Evolutionary conservation across 2,797 vertebrate genomes (phyloP), one percentile per base, ranked within the genome.

Genomic region (Holocentrus rufus): DNA sequence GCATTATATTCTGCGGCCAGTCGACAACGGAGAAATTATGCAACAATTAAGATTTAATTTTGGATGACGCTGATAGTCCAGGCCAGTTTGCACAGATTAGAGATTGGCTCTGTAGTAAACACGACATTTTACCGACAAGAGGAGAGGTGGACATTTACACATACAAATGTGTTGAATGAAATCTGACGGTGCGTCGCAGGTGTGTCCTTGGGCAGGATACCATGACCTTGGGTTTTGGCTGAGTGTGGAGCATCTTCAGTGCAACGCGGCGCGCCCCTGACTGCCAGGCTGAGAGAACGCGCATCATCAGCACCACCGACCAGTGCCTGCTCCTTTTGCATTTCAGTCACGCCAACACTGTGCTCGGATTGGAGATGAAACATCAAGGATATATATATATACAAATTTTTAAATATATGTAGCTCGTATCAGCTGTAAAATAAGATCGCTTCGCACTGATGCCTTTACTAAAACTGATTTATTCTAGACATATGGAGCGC

Each of bases 221-320:
- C 59, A 65, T 94, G 96, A 96, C 96, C 95, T 96, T 96, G 95
- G 88, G 86, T 82, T 88, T 81, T 83, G 82, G 83, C n/a, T 81
- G 92, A 88, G 85, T 72, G 81, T 85, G 79, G 76, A 82, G 73
- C 80, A 70, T 82, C 66, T 74, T 46, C 18, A 44, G 34, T 63
- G 80, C 72, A 47, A 27, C 60, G 76, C 62, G 50, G 72, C 87
- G 84, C 88, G 79, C 84, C 65, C 78, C 81, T 76, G 75, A 47
- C 81, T 67, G 76, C 69, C 82, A 23, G 85, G 65, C 83, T 57
- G 80, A 67, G 76, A 83, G 84, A 85, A 85, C 80, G 81, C 87
- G 85, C 91, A 87, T 81, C 65, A 46, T 54, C 65, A 67, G 53
- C 65, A 56, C 39, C 53, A 67, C 20, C 15, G 44, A 54, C 31